Base-by-base conservation (phyloP, 2,888 invertebrate species). In the Palloptera scutellata region DNA sequence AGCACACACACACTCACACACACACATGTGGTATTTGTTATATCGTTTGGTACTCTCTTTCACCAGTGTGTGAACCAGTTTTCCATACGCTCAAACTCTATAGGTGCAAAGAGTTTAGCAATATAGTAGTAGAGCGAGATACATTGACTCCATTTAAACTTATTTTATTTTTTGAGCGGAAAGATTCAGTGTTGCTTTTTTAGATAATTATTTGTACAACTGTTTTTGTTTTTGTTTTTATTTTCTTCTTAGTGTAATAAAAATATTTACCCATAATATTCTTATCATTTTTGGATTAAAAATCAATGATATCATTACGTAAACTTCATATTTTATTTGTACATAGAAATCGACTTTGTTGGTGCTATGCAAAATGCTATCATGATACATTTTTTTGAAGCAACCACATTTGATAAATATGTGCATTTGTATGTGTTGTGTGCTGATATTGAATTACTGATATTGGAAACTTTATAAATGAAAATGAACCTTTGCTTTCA, bases 11-110 rank as follows among this genome's bases (percentile, higher is more conserved):
- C 70, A 62, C 67, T 64, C 58, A 40, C 58, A 67, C 59, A 65
- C 20, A 57, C 53, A 59, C 52, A 71, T 74, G 64, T 73, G 67
- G 64, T 59, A 58, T 61, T 69, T 15, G 42, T 19, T 42, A 54
- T 45, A 30, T n/a, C 2, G 30, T 30, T 53, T 17, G 13, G 12
- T 17, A 53, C 64, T 45, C 13, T 42, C 43, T 65, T 61, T 51
- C 48, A 62, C 62, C 42, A 43, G 12, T 57, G 53, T 66, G 53
- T 68, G 40, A 42, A 45, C 48, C 66, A 40, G 54, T 57, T 57
- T 68, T 54, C 6, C 51, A 64, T 30, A n/a, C 9, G n/a, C 3
- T 60, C 1, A 6, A 10, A 12, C 15, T 17, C 6, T 55, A 48
- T 48, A 19, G 51, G 58, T 62, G 54, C 6, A 51, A 68, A 51